Base-by-base conservation (phyloP, 53 echinoderm and acorn worm species). In the Luidia sarsii region DNA sequence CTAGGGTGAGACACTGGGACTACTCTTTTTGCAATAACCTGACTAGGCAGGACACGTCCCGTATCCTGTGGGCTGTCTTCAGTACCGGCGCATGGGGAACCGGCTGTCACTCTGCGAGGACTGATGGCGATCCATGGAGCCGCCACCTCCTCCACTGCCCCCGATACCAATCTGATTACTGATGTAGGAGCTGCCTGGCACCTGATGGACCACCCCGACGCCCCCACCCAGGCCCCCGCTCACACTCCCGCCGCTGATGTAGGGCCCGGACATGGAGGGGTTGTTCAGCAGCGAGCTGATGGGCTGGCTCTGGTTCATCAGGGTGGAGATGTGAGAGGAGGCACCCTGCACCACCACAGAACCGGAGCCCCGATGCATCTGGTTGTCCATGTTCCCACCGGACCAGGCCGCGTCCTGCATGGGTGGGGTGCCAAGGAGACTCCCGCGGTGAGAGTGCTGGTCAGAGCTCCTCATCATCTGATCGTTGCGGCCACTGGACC, bases 281-380 rank as follows among this genome's bases (percentile, higher is more conserved):
- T 16, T 61, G 20, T 48, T 85, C 48, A 72, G 87, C 27, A 65
- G 81, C 19, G 51, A 81, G 54, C 60, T 72, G 81, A 66, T 71
- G 31, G 50, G 65, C 59, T 70, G 82, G 56, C 64, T 65, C 65
- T 68, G 87, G 57, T 70, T 64, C 77, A 92, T 55, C 24, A 86
- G 67, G 23, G 79, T 68, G 9, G 86, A 62, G 68, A 82, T 75
- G 71, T 89, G 92, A 21, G 86, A 79, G 16, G 86, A 79, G 57
- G 83, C 77, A 41, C 83, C 60, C 1, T 79, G 79, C 53, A 85
- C 57, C 3, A 83, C 67, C 0, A 87, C 54, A 19, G 86, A 82
- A 23, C 83, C 38, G 49, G 89, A 82, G 50, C 88, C 82, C 33
- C 85, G 77, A 39, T 60, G 55, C 48, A 77, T 61, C 30, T 27